Percentiles rank a stretch among this genome's conserved stretches.
Conservation (phyloP, 2,113 vertebrate species). For the Vanacampus margaritifer region DNA sequence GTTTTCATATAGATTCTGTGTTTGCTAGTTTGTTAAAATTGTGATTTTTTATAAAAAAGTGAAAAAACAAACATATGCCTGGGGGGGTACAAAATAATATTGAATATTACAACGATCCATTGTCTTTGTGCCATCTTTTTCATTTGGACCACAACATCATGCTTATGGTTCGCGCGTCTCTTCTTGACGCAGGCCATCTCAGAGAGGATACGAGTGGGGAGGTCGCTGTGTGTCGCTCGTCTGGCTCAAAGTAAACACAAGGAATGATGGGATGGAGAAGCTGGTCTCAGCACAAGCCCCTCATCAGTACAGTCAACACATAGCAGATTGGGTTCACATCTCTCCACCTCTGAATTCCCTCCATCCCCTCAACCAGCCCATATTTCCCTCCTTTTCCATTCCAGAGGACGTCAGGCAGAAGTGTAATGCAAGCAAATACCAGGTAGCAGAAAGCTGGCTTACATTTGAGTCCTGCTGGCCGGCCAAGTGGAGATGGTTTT, state of each 20-base stretch:
- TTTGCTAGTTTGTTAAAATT: no score
- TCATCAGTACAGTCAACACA: conserved; percentile 71
- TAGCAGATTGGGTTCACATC: conserved; percentile 67
- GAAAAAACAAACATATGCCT: neutral
- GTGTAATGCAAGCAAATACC: conserved; percentile 55
- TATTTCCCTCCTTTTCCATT: conserved; percentile 56
- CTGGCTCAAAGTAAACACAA: conserved; percentile 65
- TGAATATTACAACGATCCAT: neutral
- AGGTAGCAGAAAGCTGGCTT: conserved; percentile 49
- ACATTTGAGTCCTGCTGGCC: conserved; percentile 21
- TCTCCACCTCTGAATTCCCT: conserved; percentile 26
- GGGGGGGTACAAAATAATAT: neutral
- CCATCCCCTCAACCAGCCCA: conserved; percentile 56
- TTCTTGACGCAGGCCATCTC: conserved; percentile 30
- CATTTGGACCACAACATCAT: neutral
- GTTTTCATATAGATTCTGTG: no score
- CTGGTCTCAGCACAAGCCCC: conserved; percentile 59
- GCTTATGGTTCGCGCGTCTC: neutral
- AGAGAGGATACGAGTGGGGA: conserved; percentile 16
- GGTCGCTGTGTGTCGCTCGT: conserved; percentile 17
- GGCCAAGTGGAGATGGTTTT: conserved; percentile 25
- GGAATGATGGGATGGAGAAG: conserved; percentile 63
- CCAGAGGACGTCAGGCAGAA: conserved; percentile 45
- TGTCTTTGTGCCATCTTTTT: neutral
- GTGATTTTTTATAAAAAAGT: no score